These are phyloP conservation scores for Tachuris rubrigastra DNA, from an alignment of 2,113 vertebrate species.

Conservation along the genomic window DNA sequence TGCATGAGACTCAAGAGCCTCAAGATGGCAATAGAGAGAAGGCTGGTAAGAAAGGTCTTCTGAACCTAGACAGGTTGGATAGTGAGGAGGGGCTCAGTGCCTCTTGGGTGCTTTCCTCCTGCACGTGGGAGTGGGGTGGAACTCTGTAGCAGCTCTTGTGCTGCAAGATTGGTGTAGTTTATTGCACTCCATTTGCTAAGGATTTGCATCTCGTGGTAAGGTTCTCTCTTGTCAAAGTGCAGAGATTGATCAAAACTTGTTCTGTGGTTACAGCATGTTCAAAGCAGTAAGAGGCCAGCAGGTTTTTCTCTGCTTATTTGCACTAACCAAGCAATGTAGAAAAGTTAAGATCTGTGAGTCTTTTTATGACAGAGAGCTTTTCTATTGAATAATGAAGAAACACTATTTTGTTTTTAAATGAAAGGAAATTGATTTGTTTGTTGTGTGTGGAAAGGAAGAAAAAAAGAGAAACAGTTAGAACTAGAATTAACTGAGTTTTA, in stretches of 20 bases:
- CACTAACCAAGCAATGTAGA: background rate
- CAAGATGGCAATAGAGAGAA: background rate
- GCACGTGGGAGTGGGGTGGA: accelerated
- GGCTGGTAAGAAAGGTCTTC: background rate
- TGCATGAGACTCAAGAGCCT: background rate
- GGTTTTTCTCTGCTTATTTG: background rate
- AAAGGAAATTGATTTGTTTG: background rate
- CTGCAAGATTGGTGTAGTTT: background rate
- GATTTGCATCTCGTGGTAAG: background rate
- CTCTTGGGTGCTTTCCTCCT: background rate
- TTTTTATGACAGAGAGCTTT: background rate
- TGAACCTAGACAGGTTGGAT: background rate
- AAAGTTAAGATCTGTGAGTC: background rate
- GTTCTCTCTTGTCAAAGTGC: background rate
- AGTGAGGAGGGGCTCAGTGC: accelerated
- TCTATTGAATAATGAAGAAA: background rate
- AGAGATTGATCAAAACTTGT: background rate
- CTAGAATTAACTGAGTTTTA: background rate
- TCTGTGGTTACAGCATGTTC: background rate
- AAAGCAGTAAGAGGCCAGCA: background rate
- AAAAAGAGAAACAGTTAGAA: background rate
- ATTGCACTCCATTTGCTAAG: background rate
- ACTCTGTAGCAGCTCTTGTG: background rate
- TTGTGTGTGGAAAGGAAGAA: background rate
- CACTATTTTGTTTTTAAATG: background rate